These are phyloP conservation scores for Scytalopus superciliaris DNA, from an alignment of 2,113 vertebrate species.

Conservation along the genomic window DNA sequence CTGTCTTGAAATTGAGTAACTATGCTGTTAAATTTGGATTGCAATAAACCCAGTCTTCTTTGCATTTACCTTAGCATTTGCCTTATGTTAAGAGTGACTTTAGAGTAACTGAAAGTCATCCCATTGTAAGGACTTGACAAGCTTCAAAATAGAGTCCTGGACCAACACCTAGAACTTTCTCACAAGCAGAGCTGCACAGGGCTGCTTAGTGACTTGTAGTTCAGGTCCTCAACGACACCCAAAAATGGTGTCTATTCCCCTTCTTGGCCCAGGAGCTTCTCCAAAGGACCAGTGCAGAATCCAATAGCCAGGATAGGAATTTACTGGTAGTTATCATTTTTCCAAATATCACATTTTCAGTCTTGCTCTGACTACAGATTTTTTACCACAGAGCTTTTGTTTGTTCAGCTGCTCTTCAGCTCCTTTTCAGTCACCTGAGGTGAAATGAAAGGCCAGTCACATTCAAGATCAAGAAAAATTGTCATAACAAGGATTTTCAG, in stretches of 20 bases:
- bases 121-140: background rate
- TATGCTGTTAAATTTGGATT: constrained; percentile 52
- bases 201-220: background rate
- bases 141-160: background rate
- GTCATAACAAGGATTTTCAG: background rate
- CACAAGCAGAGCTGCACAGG: background rate
- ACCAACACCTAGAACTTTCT: background rate
- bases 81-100: background rate
- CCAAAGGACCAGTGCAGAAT: background rate
- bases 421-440: constrained; percentile 22
- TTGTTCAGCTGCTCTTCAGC: background rate
- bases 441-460: constrained; percentile 18
- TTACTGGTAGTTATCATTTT: background rate
- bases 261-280: background rate
- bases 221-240: background rate
- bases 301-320: background rate
- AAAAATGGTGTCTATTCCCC: background rate
- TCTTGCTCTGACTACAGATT: background rate
- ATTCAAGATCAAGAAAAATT: constrained; percentile 15
- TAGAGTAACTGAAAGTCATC: background rate
- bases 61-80: constrained; percentile 12
- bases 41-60: background rate
- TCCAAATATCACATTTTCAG: background rate
- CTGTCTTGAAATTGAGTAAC: constrained; percentile 63
- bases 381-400: background rate